Conservation (phyloP, 2,888 invertebrate genomes). For the Danaus chrysippus region DNA sequence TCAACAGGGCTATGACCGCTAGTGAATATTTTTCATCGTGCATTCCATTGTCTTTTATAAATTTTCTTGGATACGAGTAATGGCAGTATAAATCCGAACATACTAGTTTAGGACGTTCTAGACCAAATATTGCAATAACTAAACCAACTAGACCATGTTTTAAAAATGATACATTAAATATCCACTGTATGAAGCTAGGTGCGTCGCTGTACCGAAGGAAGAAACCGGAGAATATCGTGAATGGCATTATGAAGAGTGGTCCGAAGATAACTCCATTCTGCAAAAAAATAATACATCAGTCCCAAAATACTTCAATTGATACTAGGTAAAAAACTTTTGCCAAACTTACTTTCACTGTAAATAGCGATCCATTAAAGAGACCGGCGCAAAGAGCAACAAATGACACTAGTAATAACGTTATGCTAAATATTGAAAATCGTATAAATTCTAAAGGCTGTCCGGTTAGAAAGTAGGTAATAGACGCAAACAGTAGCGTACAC, state of each 20-base stretch:
- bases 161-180: constrained; percentile 92
- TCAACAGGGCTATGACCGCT: constrained; percentile 82
- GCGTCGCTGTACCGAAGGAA: constrained; percentile 92
- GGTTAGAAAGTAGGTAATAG: constrained; percentile 91
- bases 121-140: constrained; percentile 89
- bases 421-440: constrained; percentile 85
- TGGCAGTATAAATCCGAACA: constrained; percentile 89
- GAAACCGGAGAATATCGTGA: constrained; percentile 95
- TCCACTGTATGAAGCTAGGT: constrained; percentile 87
- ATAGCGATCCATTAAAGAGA: constrained; percentile 89
- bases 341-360: constrained; percentile 83
- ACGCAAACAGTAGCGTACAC: constrained; percentile 86
- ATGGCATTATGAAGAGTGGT: constrained; percentile 91
- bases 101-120: constrained; percentile 84
- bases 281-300: constrained; percentile 44
- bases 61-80: constrained; percentile 82
- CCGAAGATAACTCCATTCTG: constrained; percentile 95
- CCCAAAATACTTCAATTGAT: constrained; percentile 4
- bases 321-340: neutral
- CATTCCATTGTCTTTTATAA: constrained; percentile 88
- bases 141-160: constrained; percentile 94
- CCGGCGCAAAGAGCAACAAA: constrained; percentile 93
- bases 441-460: constrained; percentile 88
- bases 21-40: constrained; percentile 81
- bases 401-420: constrained; percentile 86